Evolutionary conservation across 1,140 invertebrate species (phyloP).

Genomic region (Lasioglossum baleicum): DNA sequence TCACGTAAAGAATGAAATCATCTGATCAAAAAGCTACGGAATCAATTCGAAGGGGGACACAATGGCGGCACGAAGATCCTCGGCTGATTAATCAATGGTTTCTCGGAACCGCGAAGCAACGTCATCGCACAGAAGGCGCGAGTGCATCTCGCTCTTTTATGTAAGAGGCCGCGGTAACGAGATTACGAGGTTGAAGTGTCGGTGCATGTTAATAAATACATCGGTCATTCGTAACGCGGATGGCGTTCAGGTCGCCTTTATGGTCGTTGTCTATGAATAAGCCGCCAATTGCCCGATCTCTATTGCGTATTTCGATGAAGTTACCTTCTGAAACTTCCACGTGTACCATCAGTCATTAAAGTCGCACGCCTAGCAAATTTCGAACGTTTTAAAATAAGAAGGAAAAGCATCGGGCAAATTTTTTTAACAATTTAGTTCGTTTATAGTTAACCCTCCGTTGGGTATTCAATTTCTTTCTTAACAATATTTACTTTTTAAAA

Average conservation of each 20-base stretch:
- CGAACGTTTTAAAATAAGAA: no score
- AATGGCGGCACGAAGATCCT: slow-evolving; percentile 25
- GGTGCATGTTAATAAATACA: slow-evolving; percentile 43
- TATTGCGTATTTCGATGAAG: not conserved
- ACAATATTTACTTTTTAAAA: no score
- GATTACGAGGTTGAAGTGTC: slow-evolving; percentile 48
- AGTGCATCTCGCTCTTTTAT: slow-evolving; percentile 36
- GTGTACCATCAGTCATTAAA: not conserved
- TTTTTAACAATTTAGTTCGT: no score
- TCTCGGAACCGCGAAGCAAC: slow-evolving; percentile 26
- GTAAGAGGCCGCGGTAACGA: slow-evolving; percentile 46
- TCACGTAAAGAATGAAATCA: slow-evolving; percentile 4
- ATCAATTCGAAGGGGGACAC: slow-evolving; percentile 24
- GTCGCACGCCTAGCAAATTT: no score
- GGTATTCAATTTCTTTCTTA: no score
- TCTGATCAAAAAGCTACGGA: slow-evolving; percentile 9
- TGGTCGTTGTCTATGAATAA: not conserved
- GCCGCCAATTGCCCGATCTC: not conserved
- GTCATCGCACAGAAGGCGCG: slow-evolving; percentile 24
- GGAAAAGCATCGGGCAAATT: no score
- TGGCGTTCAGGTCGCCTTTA: not conserved
- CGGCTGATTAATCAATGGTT: slow-evolving; percentile 27
- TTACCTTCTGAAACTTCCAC: not conserved
- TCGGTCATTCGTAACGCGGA: slow-evolving; percentile 18
- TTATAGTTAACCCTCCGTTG: no score